A percentile compares a stretch with the other conserved stretches of the same genome.
phyloP scores from a whole-genome alignment of 2,113 vertebrate genomes.

The Parotia lawesii region DNA sequence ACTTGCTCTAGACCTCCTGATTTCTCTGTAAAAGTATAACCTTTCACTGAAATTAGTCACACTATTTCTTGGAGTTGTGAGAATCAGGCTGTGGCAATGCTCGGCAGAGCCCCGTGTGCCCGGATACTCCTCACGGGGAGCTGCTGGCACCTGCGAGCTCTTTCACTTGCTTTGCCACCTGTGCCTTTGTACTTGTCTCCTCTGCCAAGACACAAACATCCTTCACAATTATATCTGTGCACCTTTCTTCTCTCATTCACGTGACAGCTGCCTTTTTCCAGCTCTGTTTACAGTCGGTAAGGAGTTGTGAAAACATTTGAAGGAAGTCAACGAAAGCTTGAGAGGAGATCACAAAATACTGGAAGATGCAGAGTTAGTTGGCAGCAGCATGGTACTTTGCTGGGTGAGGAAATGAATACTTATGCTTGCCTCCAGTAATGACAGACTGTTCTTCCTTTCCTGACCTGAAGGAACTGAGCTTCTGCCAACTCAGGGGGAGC shows the following conservation, averaged over 20 bases:
- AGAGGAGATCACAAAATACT: neutral
- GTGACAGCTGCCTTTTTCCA: neutral
- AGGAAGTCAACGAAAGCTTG: neutral
- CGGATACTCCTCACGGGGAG: neutral
- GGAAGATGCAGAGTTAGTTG: neutral
- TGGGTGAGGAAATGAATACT: slow-evolving; percentile 42
- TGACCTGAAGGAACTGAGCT: neutral
- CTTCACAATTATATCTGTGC: rapidly evolving
- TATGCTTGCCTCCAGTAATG: neutral
- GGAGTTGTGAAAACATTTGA: neutral
- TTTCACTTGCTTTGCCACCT: neutral
- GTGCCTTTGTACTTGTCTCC: neutral
- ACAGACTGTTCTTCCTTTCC: slow-evolving; percentile 42
- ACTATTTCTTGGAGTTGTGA: neutral
- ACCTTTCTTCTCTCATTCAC: neutral
- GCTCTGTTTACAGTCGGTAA: rapidly evolving
- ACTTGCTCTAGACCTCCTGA: neutral
- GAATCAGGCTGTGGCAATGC: neutral
- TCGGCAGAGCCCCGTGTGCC: neutral
- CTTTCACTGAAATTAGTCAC: neutral
- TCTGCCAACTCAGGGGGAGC: slow-evolving; percentile 21
- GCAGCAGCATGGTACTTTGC: neutral
- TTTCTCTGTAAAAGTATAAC: neutral
- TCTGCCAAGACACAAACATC: neutral
- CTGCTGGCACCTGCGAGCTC: neutral